Percentiles rank a stretch among this genome's conserved stretches.
These are phyloP conservation scores for Mactra quadrangularis DNA, from an alignment of 1,140 invertebrate species.

Conservation along the genomic window DNA sequence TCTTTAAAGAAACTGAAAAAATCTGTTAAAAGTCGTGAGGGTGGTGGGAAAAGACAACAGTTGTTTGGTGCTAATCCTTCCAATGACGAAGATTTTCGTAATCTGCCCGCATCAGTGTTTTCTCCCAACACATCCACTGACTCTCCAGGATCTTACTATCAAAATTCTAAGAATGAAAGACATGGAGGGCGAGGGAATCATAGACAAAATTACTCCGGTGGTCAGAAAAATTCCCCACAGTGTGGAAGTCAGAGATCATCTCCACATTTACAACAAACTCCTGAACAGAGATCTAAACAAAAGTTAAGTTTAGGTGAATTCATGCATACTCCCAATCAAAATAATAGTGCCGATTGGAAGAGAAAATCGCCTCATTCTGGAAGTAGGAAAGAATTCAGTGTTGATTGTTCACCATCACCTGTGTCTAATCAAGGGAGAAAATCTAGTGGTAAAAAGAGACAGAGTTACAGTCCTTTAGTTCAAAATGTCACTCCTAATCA, in stretches of 20 bases:
- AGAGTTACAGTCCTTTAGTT: constrained; percentile 53
- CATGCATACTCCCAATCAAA: constrained; percentile 47
- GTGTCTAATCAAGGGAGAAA: constrained; percentile 15
- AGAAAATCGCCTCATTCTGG: constrained; percentile 59
- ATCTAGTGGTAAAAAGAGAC: constrained; percentile 50
- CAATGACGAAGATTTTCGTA: constrained; percentile 47
- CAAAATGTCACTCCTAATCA: constrained; percentile 29
- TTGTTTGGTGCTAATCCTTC: constrained; percentile 57
- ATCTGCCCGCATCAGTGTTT: constrained; percentile 44
- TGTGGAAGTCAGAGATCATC: constrained; percentile 53
- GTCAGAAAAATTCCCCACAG: constrained; percentile 46
- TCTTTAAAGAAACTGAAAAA: constrained; percentile 56
- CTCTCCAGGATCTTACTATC: constrained; percentile 16
- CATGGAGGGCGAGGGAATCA: constrained; percentile 18
- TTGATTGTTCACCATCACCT: constrained; percentile 23
- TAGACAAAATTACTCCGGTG: constrained; percentile 1
- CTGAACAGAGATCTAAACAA: constrained; percentile 55
- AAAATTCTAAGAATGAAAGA: constrained; percentile 41
- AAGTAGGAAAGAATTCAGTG: constrained; percentile 8
- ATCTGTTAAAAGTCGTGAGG: constrained; percentile 31
- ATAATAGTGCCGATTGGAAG: constrained; percentile 36
- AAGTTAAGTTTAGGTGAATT: constrained; percentile 60
- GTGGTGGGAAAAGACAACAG: constrained; percentile 39
- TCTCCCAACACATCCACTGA: constrained; percentile 56
- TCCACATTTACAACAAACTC: constrained; percentile 37